These are phyloP conservation scores for Numenius arquata DNA, from an alignment of 2,113 vertebrate genomes.

Conservation along the genomic window DNA sequence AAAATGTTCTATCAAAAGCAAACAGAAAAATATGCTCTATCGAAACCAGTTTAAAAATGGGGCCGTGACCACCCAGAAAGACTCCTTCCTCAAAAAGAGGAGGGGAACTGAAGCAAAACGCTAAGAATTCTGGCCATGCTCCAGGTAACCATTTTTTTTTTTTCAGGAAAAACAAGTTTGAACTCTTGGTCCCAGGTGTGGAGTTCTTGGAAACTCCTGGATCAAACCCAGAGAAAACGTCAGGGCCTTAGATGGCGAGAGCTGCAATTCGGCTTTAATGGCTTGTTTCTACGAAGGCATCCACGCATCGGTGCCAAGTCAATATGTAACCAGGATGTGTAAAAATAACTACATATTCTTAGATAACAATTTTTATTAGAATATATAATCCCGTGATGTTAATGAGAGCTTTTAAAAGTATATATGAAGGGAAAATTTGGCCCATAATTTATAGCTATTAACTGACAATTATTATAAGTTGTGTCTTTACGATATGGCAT, in stretches of 20 bases:
- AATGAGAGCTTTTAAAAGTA: background rate
- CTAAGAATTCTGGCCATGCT: background rate
- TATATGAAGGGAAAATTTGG: background rate
- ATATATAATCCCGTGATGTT: background rate
- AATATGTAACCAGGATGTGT: background rate
- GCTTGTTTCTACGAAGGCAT: background rate
- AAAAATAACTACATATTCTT: background rate
- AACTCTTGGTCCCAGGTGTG: background rate
- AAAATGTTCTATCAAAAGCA: background rate
- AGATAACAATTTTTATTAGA: background rate
- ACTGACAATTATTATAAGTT: background rate
- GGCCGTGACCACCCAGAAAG: background rate
- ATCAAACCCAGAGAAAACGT: background rate
- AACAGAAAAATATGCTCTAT: background rate
- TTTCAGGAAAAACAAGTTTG: background rate
- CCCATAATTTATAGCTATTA: background rate
- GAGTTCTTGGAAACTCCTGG: background rate
- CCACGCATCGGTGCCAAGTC: background rate
- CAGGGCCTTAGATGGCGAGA: background rate
- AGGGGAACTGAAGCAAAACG: background rate
- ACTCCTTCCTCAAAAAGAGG: background rate
- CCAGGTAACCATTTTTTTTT: background rate
- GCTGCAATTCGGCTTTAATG: background rate
- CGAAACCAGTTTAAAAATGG: background rate
- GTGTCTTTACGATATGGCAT: background rate